Evolutionary conservation across 2,797 vertebrate genomes (phyloP).

Genomic region (Cyprinella venusta): DNA sequence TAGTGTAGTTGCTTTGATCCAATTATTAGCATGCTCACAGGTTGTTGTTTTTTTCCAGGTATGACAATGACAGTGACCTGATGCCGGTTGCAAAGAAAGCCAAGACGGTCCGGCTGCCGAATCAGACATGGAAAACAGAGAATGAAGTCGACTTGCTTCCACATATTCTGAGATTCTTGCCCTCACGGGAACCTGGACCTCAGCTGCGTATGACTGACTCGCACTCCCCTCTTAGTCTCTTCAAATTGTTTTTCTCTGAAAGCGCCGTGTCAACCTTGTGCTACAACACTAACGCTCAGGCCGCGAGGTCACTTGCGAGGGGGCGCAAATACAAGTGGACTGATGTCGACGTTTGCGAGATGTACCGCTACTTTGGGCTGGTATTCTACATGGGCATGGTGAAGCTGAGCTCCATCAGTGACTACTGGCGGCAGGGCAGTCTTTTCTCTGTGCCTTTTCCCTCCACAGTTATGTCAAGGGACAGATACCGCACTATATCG

Average conservation of each 20-base stretch:
- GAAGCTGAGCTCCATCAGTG: slow-evolving; percentile 26
- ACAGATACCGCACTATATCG: slow-evolving; percentile 17
- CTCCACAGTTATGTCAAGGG: slow-evolving; percentile 24
- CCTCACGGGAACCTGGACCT: slow-evolving; percentile 26
- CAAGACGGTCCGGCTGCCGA: not conserved
- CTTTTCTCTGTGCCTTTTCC: slow-evolving; percentile 36
- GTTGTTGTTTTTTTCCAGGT: not conserved
- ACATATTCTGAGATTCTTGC: slow-evolving; percentile 11
- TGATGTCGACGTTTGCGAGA: not conserved
- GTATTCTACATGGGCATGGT: slow-evolving; percentile 36
- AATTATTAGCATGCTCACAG: not conserved
- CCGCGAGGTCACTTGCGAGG: slow-evolving; percentile 26
- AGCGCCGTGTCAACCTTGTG: slow-evolving; percentile 22
- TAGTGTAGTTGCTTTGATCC: not conserved
- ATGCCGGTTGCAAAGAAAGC: slow-evolving; percentile 16
- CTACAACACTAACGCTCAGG: slow-evolving; percentile 53
- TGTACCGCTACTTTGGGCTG: slow-evolving; percentile 37
- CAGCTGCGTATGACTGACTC: not conserved
- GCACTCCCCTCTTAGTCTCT: slow-evolving; percentile 30
- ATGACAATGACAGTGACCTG: not conserved
- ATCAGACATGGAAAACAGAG: not conserved
- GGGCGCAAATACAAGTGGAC: slow-evolving; percentile 43
- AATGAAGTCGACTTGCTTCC: not conserved
- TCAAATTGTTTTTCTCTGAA: slow-evolving; percentile 50
- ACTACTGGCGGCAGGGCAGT: slow-evolving; percentile 39